Conservation (phyloP, 30 jellyfish, hydroid and myxozoan species). For the Cassiopea xamachana region DNA sequence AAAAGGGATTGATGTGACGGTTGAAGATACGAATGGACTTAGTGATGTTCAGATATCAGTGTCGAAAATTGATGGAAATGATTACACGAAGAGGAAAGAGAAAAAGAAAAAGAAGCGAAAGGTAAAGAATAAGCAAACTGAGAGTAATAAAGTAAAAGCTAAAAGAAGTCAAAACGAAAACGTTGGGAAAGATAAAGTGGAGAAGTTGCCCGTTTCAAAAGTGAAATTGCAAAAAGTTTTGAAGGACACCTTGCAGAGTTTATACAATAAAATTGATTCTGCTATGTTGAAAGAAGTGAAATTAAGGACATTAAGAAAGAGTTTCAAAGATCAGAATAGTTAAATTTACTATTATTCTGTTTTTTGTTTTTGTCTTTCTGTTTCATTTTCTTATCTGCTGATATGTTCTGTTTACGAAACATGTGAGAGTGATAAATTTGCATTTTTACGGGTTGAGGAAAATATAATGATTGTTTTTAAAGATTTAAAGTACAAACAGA, state of each 20-base stretch:
- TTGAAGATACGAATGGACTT: conserved; percentile 7
- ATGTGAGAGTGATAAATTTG: too few relatives aligned
- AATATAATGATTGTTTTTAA: too few relatives aligned
- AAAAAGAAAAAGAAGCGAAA: conserved; percentile 11
- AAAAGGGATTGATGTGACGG: conserved; percentile 20
- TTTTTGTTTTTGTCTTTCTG: not conserved
- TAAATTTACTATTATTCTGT: too few relatives aligned
- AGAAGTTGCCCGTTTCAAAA: conserved; percentile 4
- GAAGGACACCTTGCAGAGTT: conserved; percentile 54
- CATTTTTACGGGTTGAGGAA: too few relatives aligned
- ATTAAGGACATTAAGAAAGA: not conserved
- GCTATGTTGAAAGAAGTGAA: conserved; percentile 29
- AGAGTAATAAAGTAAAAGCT: conserved; percentile 12
- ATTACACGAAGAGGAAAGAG: conserved; percentile 1
- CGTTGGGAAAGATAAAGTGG: not conserved
- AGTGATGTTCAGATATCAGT: conserved; percentile 13
- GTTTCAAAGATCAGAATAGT: not conserved
- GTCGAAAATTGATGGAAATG: conserved; percentile 24
- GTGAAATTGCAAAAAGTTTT: conserved; percentile 5
- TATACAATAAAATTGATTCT: conserved; percentile 67
- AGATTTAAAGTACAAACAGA: too few relatives aligned
- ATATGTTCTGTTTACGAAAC: too few relatives aligned
- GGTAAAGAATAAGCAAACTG: conserved; percentile 3
- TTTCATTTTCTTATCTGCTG: too few relatives aligned
- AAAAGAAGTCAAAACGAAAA: conserved; percentile 3